These are phyloP conservation scores for Fabriciana adippe DNA, from an alignment of 2,888 invertebrate species.

Conservation along the genomic window DNA sequence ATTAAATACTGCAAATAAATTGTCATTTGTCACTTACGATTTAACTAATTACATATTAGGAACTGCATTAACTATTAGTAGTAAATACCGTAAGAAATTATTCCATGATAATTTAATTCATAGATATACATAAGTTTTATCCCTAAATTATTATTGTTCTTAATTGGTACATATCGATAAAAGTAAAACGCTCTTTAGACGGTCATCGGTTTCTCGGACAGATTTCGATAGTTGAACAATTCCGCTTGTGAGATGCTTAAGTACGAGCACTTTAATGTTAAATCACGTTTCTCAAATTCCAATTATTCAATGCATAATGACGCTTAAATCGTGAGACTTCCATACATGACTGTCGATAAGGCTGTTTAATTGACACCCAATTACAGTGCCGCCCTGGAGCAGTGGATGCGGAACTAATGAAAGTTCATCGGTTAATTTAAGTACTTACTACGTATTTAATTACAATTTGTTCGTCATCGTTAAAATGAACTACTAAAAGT, in stretches of 20 bases:
- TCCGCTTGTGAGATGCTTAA: slow-evolving; percentile 65
- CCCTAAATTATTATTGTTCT: slow-evolving; percentile 40
- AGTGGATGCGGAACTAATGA: slow-evolving; percentile 63
- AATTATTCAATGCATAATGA: slow-evolving; percentile 59
- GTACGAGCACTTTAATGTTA: slow-evolving; percentile 58
- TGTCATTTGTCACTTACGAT: slow-evolving; percentile 60
- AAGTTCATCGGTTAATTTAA: slow-evolving; percentile 64
- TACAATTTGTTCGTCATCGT: slow-evolving; percentile 54
- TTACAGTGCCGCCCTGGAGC: slow-evolving; percentile 52
- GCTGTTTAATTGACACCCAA: slow-evolving; percentile 77
- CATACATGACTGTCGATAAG: slow-evolving; percentile 67
- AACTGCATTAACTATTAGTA: slow-evolving; percentile 73
- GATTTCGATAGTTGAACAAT: slow-evolving; percentile 53
- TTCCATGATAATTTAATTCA: slow-evolving; percentile 34
- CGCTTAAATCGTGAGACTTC: slow-evolving; percentile 57
- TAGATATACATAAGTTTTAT: slow-evolving; percentile 29
- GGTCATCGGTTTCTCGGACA: slow-evolving; percentile 60
- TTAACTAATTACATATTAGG: slow-evolving; percentile 67
- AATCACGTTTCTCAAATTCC: slow-evolving; percentile 56
- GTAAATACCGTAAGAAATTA: slow-evolving; percentile 41
- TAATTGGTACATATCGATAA: slow-evolving; percentile 39
- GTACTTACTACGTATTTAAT: slow-evolving; percentile 57
- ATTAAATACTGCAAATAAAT: slow-evolving; percentile 60
- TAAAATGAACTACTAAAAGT: slow-evolving; percentile 40
- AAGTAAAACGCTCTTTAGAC: slow-evolving; percentile 52